A percentile compares a stretch with the other conserved stretches of the same genome.
phyloP scores from a whole-genome alignment of 2,888 invertebrate genomes.

The Andrena camellia region DNA sequence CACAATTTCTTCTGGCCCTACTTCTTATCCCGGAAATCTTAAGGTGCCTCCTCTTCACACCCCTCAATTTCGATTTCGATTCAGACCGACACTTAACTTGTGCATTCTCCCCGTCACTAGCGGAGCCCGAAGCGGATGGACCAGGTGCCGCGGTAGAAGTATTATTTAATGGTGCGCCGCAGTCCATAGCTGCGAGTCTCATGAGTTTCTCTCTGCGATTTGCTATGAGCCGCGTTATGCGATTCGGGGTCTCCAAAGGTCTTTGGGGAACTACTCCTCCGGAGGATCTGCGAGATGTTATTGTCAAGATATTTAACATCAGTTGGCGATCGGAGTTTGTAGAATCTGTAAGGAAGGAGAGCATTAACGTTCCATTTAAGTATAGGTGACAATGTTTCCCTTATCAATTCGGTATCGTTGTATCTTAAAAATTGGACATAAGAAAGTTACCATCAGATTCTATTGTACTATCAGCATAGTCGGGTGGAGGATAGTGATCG shows the following conservation, averaged over 20 bases:
- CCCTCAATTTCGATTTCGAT: slow-evolving; percentile 75
- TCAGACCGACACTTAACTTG: slow-evolving; percentile 74
- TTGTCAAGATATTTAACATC: slow-evolving; percentile 76
- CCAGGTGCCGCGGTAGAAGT: slow-evolving; percentile 45
- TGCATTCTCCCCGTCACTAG: slow-evolving; percentile 67
- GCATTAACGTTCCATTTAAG: slow-evolving; percentile 9
- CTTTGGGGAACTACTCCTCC: slow-evolving; percentile 76
- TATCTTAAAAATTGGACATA: neutral
- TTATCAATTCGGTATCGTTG: neutral
- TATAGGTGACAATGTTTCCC: neutral
- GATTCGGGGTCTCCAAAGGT: slow-evolving; percentile 87
- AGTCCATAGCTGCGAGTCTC: slow-evolving; percentile 86
- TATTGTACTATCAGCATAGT: slow-evolving; percentile 85
- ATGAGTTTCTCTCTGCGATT: slow-evolving; percentile 89
- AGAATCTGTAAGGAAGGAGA: slow-evolving; percentile 70
- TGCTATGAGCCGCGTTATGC: slow-evolving; percentile 91
- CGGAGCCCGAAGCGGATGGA: slow-evolving; percentile 62
- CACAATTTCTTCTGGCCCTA: slow-evolving; percentile 74
- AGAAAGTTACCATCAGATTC: slow-evolving; percentile 81
- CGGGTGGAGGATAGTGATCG: slow-evolving; percentile 75
- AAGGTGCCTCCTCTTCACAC: slow-evolving; percentile 77
- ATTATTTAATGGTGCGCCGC: slow-evolving; percentile 64
- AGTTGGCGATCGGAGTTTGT: slow-evolving; percentile 76
- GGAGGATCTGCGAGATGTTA: slow-evolving; percentile 69
- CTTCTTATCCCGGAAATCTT: slow-evolving; percentile 65